These are phyloP conservation scores for Anagyrus pseudococci DNA, from an alignment of 2,888 invertebrate species.

Conservation along the genomic window DNA sequence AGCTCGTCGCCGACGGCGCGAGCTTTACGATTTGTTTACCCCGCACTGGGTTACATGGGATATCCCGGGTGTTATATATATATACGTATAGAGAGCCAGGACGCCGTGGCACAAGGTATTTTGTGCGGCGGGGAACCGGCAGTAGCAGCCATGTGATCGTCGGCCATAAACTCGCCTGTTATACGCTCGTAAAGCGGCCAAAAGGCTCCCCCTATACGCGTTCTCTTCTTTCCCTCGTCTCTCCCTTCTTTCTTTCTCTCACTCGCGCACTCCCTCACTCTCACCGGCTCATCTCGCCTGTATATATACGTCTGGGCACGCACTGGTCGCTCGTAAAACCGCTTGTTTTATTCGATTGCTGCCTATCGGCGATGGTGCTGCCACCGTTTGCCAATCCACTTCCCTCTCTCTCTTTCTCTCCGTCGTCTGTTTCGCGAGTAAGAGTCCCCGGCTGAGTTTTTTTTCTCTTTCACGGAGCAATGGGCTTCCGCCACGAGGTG, in stretches of 20 bases:
- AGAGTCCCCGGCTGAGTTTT: conserved; percentile 7
- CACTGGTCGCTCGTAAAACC: conserved; percentile 56
- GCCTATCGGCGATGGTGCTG: conserved; percentile 56
- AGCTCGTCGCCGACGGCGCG: conserved; percentile 38
- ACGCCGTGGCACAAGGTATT: conserved; percentile 39
- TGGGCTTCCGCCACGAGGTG: background rate
- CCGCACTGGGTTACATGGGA: conserved; percentile 57
- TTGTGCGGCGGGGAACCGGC: conserved; percentile 54
- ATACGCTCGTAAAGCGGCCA: conserved; percentile 62
- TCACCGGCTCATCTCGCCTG: conserved; percentile 30
- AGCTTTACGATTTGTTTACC: conserved; percentile 63
- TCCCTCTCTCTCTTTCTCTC: background rate
- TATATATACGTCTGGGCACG: conserved; percentile 38
- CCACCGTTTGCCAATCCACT: conserved; percentile 40
- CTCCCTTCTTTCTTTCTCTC: conserved; percentile 22
- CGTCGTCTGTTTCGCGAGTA: too few relatives aligned
- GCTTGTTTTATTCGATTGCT: conserved; percentile 60
- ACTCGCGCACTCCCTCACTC: background rate
- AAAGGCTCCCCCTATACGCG: too few relatives aligned
- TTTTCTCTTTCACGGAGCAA: background rate
- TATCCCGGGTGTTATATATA: conserved; percentile 56
- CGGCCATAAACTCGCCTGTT: conserved; percentile 61
- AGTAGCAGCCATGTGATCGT: conserved; percentile 56
- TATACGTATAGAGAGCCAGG: too few relatives aligned
- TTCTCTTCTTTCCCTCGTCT: conserved; percentile 35